phyloP scores from a whole-genome alignment of 2,888 invertebrate genomes.

The Seira ritae region DNA sequence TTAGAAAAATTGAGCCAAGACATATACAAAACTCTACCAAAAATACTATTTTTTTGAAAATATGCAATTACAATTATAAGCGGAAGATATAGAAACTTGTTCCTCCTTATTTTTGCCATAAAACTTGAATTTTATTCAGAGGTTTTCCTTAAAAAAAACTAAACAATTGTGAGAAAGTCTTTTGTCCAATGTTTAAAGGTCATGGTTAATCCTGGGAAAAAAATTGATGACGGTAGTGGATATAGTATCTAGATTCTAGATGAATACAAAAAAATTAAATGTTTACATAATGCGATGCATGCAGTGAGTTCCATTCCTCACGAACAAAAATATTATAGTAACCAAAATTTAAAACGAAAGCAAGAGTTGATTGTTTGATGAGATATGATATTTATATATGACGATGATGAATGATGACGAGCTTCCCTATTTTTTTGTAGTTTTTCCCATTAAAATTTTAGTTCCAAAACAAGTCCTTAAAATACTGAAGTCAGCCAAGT shows the following conservation, averaged over 20 bases:
- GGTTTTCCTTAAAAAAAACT: conserved; percentile 11
- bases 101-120: conserved; percentile 2
- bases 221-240: conserved; percentile 3
- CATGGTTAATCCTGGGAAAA: conserved; percentile 59
- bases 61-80: too few species aligned
- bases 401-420: too few species aligned
- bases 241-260: not conserved
- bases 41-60: too few species aligned
- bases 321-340: too few species aligned
- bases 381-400: too few species aligned
- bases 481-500: too few species aligned
- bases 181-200: conserved; percentile 59
- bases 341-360: not conserved
- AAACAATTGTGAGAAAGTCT: conserved; percentile 54
- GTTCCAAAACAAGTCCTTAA: too few species aligned
- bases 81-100: not conserved
- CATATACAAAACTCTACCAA: too few species aligned
- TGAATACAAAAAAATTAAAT: not conserved
- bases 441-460: too few species aligned
- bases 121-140: not conserved
- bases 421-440: too few species aligned
- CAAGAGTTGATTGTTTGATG: not conserved
- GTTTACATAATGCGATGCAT: conserved; percentile 6
- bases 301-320: not conserved
- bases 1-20: too few species aligned